These are phyloP conservation scores for Colossoma macropomum DNA, from an alignment of 2,113 vertebrate species.

Conservation along the genomic window DNA sequence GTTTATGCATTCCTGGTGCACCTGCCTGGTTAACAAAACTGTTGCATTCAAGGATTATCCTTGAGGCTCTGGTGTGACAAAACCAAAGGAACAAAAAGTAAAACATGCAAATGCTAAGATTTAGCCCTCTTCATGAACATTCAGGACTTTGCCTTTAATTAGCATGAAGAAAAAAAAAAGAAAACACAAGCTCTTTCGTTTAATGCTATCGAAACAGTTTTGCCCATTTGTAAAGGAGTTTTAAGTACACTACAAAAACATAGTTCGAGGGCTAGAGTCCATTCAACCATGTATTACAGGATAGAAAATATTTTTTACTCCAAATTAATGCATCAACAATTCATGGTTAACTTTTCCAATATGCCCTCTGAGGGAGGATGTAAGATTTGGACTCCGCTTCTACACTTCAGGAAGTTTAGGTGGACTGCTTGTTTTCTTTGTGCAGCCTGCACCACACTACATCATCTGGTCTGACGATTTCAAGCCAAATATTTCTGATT, in stretches of 20 bases:
- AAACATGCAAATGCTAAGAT: constrained; percentile 13
- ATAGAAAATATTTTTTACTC: neutral
- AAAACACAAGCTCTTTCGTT: neutral
- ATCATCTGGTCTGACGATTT: constrained; percentile 15
- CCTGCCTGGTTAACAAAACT: constrained; percentile 62
- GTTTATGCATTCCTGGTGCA: constrained; percentile 61
- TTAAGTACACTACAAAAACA: neutral
- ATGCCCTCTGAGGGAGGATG: neutral
- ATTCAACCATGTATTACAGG: constrained; percentile 11
- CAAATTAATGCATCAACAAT: constrained; percentile 18
- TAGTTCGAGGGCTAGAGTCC: neutral
- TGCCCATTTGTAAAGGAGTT: neutral
- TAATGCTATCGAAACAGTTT: neutral
- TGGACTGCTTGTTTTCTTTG: constrained; percentile 2
- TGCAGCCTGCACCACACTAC: neutral
- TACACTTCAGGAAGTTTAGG: neutral
- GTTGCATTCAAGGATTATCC: constrained; percentile 60
- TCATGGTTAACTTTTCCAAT: neutral
- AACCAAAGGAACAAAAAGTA: constrained; percentile 2
- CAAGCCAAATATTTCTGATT: constrained; percentile 10
- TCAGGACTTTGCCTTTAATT: constrained; percentile 20
- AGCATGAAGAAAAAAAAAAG: neutral
- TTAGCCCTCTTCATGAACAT: neutral
- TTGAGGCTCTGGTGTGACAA: constrained; percentile 51
- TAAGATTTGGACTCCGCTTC: neutral